Base-by-base conservation (phyloP, 2,888 invertebrate genomes). In the Erebia ligea region DNA sequence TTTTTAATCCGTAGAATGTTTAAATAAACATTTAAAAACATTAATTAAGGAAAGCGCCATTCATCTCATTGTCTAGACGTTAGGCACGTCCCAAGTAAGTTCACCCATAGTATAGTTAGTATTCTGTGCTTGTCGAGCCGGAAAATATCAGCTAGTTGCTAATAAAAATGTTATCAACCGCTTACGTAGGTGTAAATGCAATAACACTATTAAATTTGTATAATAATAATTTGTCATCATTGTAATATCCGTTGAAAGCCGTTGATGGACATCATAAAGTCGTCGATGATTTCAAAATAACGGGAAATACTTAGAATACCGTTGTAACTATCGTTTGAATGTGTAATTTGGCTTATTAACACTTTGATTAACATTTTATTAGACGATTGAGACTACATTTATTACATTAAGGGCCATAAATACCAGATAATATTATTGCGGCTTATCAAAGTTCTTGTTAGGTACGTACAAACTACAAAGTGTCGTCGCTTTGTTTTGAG, bases 341-440 rank as follows among this genome's bases (percentile, higher is more conserved):
- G 56, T 70, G 50, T 71, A 64, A 67, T 67, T 67, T 56, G 50
- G 13, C 17, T 59, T 13, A 64, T 67, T 59, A 65, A 50, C 64
- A 67, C 58, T 25, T 50, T 69, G 21, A 68, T 66, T 52, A 69
- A 34, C 42, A 72, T 72, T 72, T 72, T 72, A 72, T 67, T 63
- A 42, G 52, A 52, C 19, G 64, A 64, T 54, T 64, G 64, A 40
- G 58, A 40, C 34, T 54, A 54, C 64, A 54, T 64, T 64, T 64
- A 64, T 64, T 64, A 25, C 21, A 63, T 52, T 52, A 52, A 17
- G 4, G 52, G 40, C 40, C 2, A 64, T 64, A 64, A 64, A 64
- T 64, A 11, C 50, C n/a, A 40, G 64, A 52, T 52, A 64, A 52
- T 17, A 10, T 17, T 17, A 34, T 54, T 15, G 45, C 15, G 48